These are phyloP conservation scores for Odontocolon sp. DNA, from an alignment of 2,888 invertebrate species.

Conservation along the genomic window DNA sequence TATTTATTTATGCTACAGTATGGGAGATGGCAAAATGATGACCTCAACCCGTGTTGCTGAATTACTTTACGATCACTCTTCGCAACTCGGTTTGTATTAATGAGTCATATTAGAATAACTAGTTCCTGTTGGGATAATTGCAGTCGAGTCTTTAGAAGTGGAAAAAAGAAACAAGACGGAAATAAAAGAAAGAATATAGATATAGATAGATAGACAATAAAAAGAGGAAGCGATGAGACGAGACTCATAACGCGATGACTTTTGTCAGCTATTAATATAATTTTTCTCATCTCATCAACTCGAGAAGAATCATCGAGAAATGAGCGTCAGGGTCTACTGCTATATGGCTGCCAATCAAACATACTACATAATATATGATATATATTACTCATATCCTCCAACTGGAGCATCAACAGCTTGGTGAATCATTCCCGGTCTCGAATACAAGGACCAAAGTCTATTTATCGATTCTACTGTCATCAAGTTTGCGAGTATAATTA, in stretches of 20 bases:
- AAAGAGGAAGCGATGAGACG: conserved; percentile 11
- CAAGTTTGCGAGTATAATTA: background rate
- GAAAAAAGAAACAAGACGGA: conserved; percentile 18
- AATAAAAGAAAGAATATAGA: conserved; percentile 13
- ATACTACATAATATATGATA: conserved; percentile 11
- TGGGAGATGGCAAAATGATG: conserved; percentile 39
- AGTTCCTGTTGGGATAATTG: conserved; percentile 57
- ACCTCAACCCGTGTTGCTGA: conserved; percentile 52
- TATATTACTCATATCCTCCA: background rate
- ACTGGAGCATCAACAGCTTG: conserved; percentile 28
- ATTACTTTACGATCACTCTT: conserved; percentile 53
- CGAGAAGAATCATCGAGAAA: conserved; percentile 3
- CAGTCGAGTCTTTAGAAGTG: conserved; percentile 24
- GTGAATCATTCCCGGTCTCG: conserved; percentile 18
- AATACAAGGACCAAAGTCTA: background rate
- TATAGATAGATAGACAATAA: conserved; percentile 1
- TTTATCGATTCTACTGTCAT: background rate
- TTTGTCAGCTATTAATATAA: conserved; percentile 51
- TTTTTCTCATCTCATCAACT: conserved; percentile 41
- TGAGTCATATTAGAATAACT: conserved; percentile 59
- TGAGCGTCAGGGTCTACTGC: background rate
- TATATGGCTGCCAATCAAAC: conserved; percentile 4
- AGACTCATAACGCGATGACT: conserved; percentile 29
- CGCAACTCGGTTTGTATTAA: conserved; percentile 45
- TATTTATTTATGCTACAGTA: conserved; percentile 24